Evolutionary conservation across 2,797 vertebrate species (phyloP).

Genomic region (Malurus leucopterus): DNA sequence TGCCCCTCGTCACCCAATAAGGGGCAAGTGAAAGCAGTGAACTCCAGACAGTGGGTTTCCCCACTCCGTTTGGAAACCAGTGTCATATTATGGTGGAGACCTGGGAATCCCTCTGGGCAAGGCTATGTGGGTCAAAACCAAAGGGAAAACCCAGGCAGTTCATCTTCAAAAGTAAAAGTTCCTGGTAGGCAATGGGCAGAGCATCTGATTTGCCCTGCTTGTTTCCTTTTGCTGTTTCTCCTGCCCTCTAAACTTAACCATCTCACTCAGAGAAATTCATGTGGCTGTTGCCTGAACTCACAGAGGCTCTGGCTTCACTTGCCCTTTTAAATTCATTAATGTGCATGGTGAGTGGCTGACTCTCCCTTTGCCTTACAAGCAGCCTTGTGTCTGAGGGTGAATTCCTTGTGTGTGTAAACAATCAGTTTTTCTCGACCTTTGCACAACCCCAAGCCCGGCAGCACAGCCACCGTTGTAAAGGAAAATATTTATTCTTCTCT

Average conservation of each 20-base stretch:
- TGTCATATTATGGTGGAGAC: background rate
- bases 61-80: background rate
- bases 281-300: background rate
- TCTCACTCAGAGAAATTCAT: background rate
- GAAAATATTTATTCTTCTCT: constrained; percentile 30
- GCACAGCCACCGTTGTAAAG: background rate
- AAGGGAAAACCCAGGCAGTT: background rate
- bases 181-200: background rate
- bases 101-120: background rate
- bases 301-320: constrained; percentile 2
- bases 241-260: background rate
- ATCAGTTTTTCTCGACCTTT: background rate
- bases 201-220: background rate
- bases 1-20: background rate
- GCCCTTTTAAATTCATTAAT: constrained; percentile 26
- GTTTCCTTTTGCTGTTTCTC: background rate
- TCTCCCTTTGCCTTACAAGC: constrained; percentile 27
- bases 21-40: background rate
- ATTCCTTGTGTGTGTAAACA: constrained; percentile 23
- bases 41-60: background rate
- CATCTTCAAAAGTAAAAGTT: background rate
- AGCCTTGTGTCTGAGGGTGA: constrained; percentile 3
- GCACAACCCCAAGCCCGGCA: background rate
- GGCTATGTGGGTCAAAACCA: background rate
- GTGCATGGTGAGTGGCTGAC: background rate